Evolutionary conservation across 2,797 vertebrate species (phyloP), one percentile per base, ranked within the genome.

Genomic region (Sebastes itinus): DNA sequence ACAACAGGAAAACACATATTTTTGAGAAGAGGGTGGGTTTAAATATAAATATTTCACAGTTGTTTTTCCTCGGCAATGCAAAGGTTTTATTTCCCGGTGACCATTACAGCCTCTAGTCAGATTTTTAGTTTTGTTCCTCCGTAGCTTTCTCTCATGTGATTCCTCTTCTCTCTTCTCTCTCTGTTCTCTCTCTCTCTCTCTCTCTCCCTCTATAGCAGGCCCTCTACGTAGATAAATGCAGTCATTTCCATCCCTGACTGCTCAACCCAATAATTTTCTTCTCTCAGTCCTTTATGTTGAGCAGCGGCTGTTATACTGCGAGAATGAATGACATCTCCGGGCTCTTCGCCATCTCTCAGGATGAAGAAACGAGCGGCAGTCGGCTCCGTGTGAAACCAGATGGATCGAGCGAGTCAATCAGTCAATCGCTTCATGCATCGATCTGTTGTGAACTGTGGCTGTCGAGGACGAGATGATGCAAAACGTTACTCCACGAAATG

Each of bases 261-360:
- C 72, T 80, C 78, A 72, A 68, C 49, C 16, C 11, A 72, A 63
- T 75, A 5, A 49, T 66, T 81, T 68, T 56, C 56, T 68, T 5
- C 52, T 58, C 56, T 67, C 59, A 8, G 38, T 32, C 73, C 58
- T 75, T 74, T 69, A 66, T 66, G 77, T 75, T 62, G 65, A 80
- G 59, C 63, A 32, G 38, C 5, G 55, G 70, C 70, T 66, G 66
- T 76, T 52, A 23, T 4, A 61, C 59, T 66, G 38, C 7, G 61
- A 79, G 67, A 78, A 76, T 65, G 69, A 87, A 85, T 80, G 56
- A 68, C 81, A 54, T 58, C 81, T 76, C 63, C 5, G 52, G 63
- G 49, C 70, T 61, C 72, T 4, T 38, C 4, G 7, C 25, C 49
- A 27, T 63, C 46, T 33, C 61, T 78, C 72, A 25, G 69, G 66